Conservation (phyloP, 1,140 invertebrate genomes). For the Drosophila nannoptera region DNA sequence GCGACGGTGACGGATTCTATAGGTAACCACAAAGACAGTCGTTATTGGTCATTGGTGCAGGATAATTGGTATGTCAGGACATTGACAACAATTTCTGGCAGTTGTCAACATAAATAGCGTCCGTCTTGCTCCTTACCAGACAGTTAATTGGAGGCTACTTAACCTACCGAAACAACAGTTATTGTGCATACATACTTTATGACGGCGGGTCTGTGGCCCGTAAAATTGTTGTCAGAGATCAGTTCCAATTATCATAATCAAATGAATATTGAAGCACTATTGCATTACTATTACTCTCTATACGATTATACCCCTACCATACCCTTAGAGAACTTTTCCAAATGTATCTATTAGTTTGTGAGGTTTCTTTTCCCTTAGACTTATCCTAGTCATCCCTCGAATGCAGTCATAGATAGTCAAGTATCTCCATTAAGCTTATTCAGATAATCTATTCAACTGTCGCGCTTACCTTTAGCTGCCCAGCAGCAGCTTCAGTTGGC, state of each 20-base stretch:
- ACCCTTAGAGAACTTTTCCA: too few relatives aligned
- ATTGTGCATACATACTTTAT: not conserved
- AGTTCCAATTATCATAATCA: too few relatives aligned
- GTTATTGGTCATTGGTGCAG: not conserved
- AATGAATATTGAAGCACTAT: too few relatives aligned
- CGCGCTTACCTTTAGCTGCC: constrained; percentile 59
- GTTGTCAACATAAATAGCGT: not conserved
- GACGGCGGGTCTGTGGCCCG: not conserved
- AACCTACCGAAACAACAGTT: not conserved
- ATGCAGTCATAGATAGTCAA: too few relatives aligned
- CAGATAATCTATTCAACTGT: constrained; percentile 12
- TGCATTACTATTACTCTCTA: too few relatives aligned
- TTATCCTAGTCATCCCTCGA: too few relatives aligned
- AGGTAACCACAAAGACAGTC: not conserved
- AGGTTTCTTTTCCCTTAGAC: too few relatives aligned
- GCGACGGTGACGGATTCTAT: constrained; percentile 20
- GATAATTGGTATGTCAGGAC: not conserved
- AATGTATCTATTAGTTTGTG: too few relatives aligned
- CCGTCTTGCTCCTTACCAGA: not conserved
- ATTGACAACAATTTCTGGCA: not conserved
- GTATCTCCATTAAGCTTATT: too few relatives aligned
- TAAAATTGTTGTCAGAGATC: not conserved
- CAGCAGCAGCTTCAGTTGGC: constrained; percentile 36
- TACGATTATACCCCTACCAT: too few relatives aligned
- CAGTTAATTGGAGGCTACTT: not conserved